Evolutionary conservation across 2,113 vertebrate genomes (phyloP).

Genomic region (Anthoscopus minutus): DNA sequence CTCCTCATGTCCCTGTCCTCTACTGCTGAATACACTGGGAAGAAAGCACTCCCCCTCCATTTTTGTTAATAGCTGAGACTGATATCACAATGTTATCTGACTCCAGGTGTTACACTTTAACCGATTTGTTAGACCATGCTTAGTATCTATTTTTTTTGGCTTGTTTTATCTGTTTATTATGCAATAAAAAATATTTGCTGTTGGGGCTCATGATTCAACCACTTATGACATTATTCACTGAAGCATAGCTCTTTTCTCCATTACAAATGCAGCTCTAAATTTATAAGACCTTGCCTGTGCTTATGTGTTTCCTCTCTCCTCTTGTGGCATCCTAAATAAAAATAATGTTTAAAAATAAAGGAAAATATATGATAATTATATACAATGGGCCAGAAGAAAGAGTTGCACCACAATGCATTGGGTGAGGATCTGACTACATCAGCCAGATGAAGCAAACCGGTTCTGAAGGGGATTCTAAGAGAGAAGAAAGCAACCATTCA

Average conservation of each 20-base stretch:
- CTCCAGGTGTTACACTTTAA: neutral
- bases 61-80: neutral
- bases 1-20: neutral
- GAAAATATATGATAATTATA: conserved; percentile 6
- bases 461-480: neutral
- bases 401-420: neutral
- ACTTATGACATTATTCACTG: neutral
- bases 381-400: neutral
- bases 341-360: conserved; percentile 15
- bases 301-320: neutral
- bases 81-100: neutral
- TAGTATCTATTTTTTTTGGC: neutral
- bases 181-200: neutral
- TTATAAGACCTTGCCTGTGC: neutral
- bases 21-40: neutral
- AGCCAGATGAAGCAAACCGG: neutral
- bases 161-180: conserved; percentile 25
- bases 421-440: neutral
- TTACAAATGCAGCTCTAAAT: conserved; percentile 18
- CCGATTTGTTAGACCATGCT: neutral
- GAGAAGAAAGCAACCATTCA: neutral
- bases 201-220: neutral
- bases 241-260: neutral
- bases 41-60: neutral
- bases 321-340: conserved; percentile 1